Evolutionary conservation across 92 coral and sea anemone genomes (phyloP).

Genomic region (Porites divaricata): DNA sequence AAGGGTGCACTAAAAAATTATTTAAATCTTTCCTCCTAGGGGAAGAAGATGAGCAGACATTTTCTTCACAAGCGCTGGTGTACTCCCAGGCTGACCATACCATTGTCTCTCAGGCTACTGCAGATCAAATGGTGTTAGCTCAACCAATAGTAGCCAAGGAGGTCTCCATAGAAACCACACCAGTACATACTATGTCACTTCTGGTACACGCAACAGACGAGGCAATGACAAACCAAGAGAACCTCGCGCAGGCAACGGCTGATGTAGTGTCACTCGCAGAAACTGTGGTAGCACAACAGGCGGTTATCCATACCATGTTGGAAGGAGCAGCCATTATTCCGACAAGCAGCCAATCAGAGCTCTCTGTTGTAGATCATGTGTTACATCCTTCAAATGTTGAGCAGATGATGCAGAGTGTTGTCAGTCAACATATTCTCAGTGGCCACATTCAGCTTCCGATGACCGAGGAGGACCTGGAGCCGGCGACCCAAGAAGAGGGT

Average conservation of each 20-base stretch:
- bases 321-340: conserved; percentile 80
- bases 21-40: not conserved
- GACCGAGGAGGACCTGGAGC: conserved; percentile 52
- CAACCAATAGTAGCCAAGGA: conserved; percentile 92
- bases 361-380: conserved; percentile 83
- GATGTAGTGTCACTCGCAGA: conserved; percentile 88
- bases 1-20: not conserved
- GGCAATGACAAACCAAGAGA: conserved; percentile 50
- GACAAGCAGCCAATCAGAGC: conserved; percentile 70
- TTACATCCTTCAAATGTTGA: conserved; percentile 84
- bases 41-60: conserved; percentile 71
- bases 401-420: conserved; percentile 93
- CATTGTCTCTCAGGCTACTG: conserved; percentile 58
- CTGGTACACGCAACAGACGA: conserved; percentile 76
- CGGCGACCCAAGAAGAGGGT: conserved; percentile 55
- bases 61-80: conserved; percentile 58
- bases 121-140: conserved; percentile 77
- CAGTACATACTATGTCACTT: conserved; percentile 74
- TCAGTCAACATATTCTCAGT: conserved; percentile 79
- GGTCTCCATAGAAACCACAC: conserved; percentile 92
- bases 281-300: conserved; percentile 85
- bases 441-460: conserved; percentile 84
- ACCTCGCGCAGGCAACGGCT: conserved; percentile 65
- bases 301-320: conserved; percentile 82
- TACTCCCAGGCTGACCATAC: conserved; percentile 58